Evolutionary conservation across 2,113 vertebrate genomes (phyloP), one percentile per base, ranked within the genome.

Genomic region (Osmerus mordax): DNA sequence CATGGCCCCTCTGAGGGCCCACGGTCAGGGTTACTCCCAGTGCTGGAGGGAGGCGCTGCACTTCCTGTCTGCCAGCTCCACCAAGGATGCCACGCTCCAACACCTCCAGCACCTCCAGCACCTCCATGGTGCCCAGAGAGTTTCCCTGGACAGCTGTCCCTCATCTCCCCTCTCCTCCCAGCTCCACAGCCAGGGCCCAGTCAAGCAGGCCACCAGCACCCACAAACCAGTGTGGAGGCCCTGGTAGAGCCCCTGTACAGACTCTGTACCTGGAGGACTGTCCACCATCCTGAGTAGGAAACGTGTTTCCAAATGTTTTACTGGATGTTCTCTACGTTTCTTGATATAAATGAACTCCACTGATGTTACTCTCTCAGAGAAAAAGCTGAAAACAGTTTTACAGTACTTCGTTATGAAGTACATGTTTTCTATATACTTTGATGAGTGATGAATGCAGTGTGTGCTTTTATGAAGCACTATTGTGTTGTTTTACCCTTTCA

Each of bases 1-100:
- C 74, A 76, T 89, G 90, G 91, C 73, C 51, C 67, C 51, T 0
- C 84, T 91, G 91, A 78, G 72, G 16, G 54, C 74, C 36, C 61
- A 69, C 65, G 60, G 76, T 36, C 61, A 82, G 25, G 86, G 83
- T 52, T 87, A 83, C 67, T 80, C 82, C 69, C 72, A 55, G 63
- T 82, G 80, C 69, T 65, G 6, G 32, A 36, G 78, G 65, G 90
- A 92, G 72, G 87, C 89, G 0, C 81, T 93, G 75, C 83, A 84
- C 69, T 94, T 93, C 83, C 89, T 94, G 67, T 92, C 92, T 63
- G 83, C 74, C 69, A 87, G 86, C 19, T 90, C 92, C 80, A 87
- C 88, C 79, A 84, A 86, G 67, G 84, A 87, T 3, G 41, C 41
- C 16, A 72, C 72, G 2, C 68, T 75, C 66, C 71, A 76, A 51